Evolutionary conservation across 2,113 vertebrate genomes (phyloP).

Genomic region (Prinia subflava): DNA sequence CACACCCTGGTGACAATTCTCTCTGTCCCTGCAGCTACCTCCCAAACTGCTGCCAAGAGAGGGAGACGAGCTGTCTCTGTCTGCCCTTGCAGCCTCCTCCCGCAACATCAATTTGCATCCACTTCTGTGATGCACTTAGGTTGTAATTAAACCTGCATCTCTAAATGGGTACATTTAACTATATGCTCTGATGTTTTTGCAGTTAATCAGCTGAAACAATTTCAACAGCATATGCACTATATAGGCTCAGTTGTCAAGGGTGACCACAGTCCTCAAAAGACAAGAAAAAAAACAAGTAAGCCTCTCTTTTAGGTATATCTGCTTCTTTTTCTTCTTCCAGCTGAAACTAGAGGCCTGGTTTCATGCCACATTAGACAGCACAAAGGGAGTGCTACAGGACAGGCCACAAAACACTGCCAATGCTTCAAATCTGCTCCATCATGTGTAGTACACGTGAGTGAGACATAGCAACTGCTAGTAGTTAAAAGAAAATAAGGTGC

Average conservation of each 20-base stretch:
- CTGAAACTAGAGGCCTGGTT: neutral
- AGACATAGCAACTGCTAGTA: neutral
- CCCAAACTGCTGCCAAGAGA: neutral
- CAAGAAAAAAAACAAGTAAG: neutral
- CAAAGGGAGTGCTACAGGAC: neutral
- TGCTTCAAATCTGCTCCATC: neutral
- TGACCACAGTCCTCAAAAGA: neutral
- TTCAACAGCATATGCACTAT: neutral
- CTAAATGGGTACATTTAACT: neutral
- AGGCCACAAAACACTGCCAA: neutral
- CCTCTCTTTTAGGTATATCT: neutral
- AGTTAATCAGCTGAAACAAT: neutral
- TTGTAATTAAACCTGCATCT: neutral
- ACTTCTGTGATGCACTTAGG: neutral
- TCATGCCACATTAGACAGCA: neutral
- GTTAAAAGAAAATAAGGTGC: neutral
- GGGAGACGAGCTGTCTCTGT: neutral
- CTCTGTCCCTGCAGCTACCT: neutral
- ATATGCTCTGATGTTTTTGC: neutral
- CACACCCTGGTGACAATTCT: neutral
- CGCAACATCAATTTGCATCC: neutral
- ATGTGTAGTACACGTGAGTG: rapidly evolving
- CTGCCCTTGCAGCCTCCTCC: neutral
- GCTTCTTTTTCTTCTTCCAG: neutral
- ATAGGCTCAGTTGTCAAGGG: neutral